phyloP scores from a whole-genome alignment of 2,113 vertebrate genomes.

The Prinia subflava region DNA sequence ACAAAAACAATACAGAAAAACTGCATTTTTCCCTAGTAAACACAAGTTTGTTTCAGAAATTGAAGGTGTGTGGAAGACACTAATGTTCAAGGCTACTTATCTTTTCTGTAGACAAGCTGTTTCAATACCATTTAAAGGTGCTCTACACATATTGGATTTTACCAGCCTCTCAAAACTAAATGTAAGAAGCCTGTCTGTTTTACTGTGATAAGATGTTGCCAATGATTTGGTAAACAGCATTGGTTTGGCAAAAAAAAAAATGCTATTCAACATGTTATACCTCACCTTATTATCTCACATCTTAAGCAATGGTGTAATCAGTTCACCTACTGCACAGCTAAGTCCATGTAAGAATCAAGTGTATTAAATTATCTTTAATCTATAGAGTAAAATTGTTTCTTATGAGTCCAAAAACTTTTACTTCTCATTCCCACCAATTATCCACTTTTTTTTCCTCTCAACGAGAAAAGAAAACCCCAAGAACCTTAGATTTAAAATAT shows the following conservation, averaged over 20 bases:
- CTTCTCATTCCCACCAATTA: background rate
- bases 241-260: background rate
- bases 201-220: constrained; percentile 42
- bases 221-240: constrained; percentile 14
- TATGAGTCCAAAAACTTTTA: background rate
- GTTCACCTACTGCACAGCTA: background rate
- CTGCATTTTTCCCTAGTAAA: background rate
- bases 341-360: background rate
- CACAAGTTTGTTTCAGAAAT: background rate
- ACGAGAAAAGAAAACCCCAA: background rate
- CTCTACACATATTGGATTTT: background rate
- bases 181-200: constrained; percentile 33
- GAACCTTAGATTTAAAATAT: background rate
- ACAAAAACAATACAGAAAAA: background rate
- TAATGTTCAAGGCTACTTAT: background rate
- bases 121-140: constrained; percentile 23
- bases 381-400: background rate
- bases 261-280: background rate
- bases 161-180: constrained; percentile 31
- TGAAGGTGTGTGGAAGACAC: background rate
- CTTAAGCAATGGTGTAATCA: constrained; percentile 12
- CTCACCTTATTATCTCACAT: background rate
- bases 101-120: background rate
- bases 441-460: background rate
- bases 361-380: background rate